Evolutionary conservation across 2,888 invertebrate species (phyloP).

Genomic region (Dryomyza anilis): DNA sequence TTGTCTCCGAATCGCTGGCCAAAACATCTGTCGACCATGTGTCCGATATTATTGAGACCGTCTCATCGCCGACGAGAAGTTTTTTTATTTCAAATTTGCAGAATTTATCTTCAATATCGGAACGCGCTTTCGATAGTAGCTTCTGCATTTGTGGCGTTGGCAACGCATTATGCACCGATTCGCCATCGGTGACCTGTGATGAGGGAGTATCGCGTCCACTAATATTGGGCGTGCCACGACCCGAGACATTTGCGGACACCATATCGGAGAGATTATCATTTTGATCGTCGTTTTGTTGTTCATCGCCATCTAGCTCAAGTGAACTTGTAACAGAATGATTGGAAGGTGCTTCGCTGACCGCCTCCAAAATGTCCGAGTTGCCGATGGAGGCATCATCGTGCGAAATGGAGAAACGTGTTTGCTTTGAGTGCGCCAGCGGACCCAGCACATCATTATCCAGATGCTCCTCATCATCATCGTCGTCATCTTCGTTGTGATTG

Average conservation of each 20-base stretch:
- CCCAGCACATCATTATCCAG: constrained; percentile 54
- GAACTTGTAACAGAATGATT: constrained; percentile 94
- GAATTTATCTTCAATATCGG: constrained; percentile 97
- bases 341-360: constrained; percentile 93
- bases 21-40: constrained; percentile 99
- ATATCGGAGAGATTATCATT: constrained; percentile 94
- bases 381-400: constrained; percentile 92
- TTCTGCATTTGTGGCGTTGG: constrained; percentile 67
- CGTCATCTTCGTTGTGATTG: constrained; percentile 44
- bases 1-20: constrained; percentile 94
- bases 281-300: too few relatives aligned
- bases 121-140: constrained; percentile 78
- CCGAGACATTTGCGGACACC: constrained; percentile 93
- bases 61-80: constrained; percentile 82
- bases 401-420: constrained; percentile 78
- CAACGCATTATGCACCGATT: constrained; percentile 64
- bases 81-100: constrained; percentile 96
- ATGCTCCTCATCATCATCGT: constrained; percentile 51
- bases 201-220: constrained; percentile 96
- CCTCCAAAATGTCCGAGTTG: constrained; percentile 92
- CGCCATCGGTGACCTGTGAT: constrained; percentile 86
- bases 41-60: constrained; percentile 95
- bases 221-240: constrained; percentile 92
- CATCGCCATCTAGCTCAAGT: constrained; percentile 83
- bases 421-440: constrained; percentile 64